Evolutionary conservation across 1,140 invertebrate genomes (phyloP).

Genomic region (Drosophila navojoa): DNA sequence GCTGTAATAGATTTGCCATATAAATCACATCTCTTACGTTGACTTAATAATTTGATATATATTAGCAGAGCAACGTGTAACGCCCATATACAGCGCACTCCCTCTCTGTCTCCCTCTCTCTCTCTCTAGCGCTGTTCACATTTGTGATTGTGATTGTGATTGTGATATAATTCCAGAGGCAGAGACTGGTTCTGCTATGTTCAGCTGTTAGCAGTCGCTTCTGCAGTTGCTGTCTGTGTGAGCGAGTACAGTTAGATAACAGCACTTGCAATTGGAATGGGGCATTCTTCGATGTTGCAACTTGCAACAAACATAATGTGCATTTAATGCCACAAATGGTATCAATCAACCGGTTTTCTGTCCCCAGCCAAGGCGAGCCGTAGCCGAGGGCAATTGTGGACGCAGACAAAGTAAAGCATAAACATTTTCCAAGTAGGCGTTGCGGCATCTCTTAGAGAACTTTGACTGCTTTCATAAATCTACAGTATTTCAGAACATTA

Average conservation of each 20-base stretch:
- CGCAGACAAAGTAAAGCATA: background rate
- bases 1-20: too few relatives aligned
- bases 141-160: constrained; percentile 5
- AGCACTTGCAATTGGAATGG: constrained; percentile 33
- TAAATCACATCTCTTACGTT: too few relatives aligned
- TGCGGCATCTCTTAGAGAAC: background rate
- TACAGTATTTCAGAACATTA: too few relatives aligned
- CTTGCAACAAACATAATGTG: constrained; percentile 19
- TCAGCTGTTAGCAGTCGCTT: background rate
- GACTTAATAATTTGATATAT: too few relatives aligned
- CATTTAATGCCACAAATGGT: constrained; percentile 24
- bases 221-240: constrained; percentile 27
- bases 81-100: too few relatives aligned
- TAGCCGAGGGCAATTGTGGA: background rate
- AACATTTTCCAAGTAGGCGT: constrained; percentile 1
- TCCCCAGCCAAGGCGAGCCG: background rate
- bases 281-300: constrained; percentile 30
- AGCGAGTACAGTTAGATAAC: constrained; percentile 52
- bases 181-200: constrained; percentile 38
- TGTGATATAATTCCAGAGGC: constrained; percentile 11
- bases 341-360: constrained; percentile 45
- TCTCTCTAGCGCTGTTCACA: background rate
- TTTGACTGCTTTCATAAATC: too few relatives aligned
- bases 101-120: too few relatives aligned
- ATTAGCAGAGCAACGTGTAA: too few relatives aligned